phyloP scores from a whole-genome alignment of 2,113 vertebrate genomes.

The Suncus etruscus region DNA sequence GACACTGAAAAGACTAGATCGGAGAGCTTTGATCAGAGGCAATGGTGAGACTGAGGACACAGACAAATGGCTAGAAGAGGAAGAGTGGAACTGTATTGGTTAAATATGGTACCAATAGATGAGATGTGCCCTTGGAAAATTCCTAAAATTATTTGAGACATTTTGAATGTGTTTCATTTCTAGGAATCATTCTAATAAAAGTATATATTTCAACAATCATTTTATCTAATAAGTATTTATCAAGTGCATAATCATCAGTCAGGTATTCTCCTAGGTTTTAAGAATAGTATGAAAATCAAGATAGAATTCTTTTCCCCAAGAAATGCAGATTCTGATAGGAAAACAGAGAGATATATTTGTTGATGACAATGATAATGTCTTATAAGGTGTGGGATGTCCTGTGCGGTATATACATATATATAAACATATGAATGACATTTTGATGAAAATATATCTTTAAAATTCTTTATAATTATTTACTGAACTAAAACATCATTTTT shows the following conservation, averaged over 20 bases:
- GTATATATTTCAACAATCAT: background rate
- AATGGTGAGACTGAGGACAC: background rate
- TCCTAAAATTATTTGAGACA: background rate
- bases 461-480: background rate
- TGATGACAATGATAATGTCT: background rate
- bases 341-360: background rate
- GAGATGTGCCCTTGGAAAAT: background rate
- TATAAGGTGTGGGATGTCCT: background rate
- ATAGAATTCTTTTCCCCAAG: background rate
- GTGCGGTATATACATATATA: background rate
- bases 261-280: background rate
- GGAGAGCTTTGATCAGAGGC: background rate
- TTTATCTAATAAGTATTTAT: constrained; percentile 31
- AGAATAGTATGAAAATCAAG: background rate
- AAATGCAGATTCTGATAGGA: background rate
- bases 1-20: background rate
- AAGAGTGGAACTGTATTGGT: background rate
- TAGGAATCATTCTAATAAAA: background rate
- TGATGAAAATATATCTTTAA: background rate
- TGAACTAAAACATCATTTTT: background rate
- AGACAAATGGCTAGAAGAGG: background rate
- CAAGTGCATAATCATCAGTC: background rate
- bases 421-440: background rate
- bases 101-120: too few relatives aligned
- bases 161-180: constrained; percentile 6